A percentile compares a stretch with the other conserved stretches of the same genome.
Evolutionary conservation across 2,113 vertebrate species (phyloP).

Genomic region (Nothobranchius kuhntae): DNA sequence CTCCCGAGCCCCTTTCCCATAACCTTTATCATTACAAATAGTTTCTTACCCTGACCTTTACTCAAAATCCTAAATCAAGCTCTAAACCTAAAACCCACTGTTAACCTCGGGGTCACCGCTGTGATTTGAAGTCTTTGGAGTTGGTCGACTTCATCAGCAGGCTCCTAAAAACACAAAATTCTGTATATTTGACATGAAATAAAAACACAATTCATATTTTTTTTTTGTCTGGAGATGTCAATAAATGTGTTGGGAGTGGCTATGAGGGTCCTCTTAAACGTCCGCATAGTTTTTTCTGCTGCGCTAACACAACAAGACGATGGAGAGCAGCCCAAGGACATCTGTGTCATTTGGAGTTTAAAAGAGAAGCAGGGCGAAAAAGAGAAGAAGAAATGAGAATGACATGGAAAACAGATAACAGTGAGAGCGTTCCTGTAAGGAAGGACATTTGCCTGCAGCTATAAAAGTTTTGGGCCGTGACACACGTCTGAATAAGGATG

Average conservation of each 20-base stretch:
- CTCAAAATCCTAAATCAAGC: not conserved
- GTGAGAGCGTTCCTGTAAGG: slow-evolving; percentile 47
- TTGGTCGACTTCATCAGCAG: not conserved
- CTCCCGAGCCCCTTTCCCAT: not conserved
- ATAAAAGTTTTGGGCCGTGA: slow-evolving; percentile 47
- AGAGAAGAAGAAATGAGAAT: slow-evolving; percentile 43
- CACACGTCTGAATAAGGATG: slow-evolving; percentile 38
- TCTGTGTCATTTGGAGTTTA: slow-evolving; percentile 60
- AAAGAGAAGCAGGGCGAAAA: slow-evolving; percentile 41
- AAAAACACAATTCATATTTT: slow-evolving; percentile 29
- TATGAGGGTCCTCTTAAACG: slow-evolving; percentile 37
- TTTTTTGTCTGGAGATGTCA: slow-evolving; percentile 25
- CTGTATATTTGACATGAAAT: slow-evolving; percentile 5
- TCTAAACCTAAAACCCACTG: not conserved
- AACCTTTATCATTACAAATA: not conserved
- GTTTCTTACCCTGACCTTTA: not conserved
- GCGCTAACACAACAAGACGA: slow-evolving; percentile 35
- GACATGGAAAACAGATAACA: slow-evolving; percentile 48
- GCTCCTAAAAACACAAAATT: not conserved
- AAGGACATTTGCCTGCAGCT: slow-evolving; percentile 31
- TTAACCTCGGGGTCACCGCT: not conserved
- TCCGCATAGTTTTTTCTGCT: slow-evolving; percentile 7
- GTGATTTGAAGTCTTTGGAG: not conserved
- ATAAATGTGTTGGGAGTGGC: slow-evolving; percentile 45
- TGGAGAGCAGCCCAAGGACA: slow-evolving; percentile 62